Conservation (phyloP, 92 coral and sea anemone genomes). For the Pocillopora meandrina region DNA sequence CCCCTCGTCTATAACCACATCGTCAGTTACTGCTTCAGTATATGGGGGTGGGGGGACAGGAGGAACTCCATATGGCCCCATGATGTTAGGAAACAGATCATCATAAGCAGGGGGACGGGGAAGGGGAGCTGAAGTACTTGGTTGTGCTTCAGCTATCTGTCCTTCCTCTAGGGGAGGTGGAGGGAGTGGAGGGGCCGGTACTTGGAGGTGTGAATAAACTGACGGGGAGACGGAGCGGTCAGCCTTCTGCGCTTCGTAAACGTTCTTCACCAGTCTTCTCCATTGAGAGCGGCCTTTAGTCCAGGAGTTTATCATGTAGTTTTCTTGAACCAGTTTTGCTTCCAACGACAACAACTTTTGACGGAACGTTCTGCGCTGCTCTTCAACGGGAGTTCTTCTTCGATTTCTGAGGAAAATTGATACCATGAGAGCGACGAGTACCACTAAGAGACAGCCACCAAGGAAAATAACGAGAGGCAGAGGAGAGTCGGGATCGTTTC, state of each 20-base stretch:
- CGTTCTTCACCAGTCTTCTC: constrained; percentile 85
- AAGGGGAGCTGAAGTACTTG: constrained; percentile 35
- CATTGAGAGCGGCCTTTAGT: constrained; percentile 74
- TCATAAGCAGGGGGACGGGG: constrained; percentile 85
- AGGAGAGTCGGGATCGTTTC: constrained; percentile 61
- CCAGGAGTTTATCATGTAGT: constrained; percentile 89
- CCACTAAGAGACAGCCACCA: constrained; percentile 58
- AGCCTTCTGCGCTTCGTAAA: constrained; percentile 82
- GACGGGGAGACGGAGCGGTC: constrained; percentile 50
- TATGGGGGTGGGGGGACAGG: constrained; percentile 69
- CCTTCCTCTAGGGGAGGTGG: constrained; percentile 34
- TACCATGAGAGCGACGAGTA: constrained; percentile 65
- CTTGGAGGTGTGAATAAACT: constrained; percentile 47
- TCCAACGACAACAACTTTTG: constrained; percentile 64
- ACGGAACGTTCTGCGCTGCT: constrained; percentile 80
- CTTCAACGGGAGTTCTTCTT: constrained; percentile 78
- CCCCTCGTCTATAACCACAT: constrained; percentile 7
- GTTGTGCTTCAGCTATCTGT: background rate
- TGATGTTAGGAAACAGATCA: constrained; percentile 86
- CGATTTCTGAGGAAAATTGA: constrained; percentile 58
- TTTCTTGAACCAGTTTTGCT: constrained; percentile 63
- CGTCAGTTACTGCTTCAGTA: background rate
- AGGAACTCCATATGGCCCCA: constrained; percentile 65
- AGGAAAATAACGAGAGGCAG: constrained; percentile 76
- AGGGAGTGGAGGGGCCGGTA: constrained; percentile 12